A percentile compares a stretch with the other conserved stretches of the same genome.
phyloP scores from a whole-genome alignment of 2,888 invertebrate species.

The Amblyjoppa proteus region DNA sequence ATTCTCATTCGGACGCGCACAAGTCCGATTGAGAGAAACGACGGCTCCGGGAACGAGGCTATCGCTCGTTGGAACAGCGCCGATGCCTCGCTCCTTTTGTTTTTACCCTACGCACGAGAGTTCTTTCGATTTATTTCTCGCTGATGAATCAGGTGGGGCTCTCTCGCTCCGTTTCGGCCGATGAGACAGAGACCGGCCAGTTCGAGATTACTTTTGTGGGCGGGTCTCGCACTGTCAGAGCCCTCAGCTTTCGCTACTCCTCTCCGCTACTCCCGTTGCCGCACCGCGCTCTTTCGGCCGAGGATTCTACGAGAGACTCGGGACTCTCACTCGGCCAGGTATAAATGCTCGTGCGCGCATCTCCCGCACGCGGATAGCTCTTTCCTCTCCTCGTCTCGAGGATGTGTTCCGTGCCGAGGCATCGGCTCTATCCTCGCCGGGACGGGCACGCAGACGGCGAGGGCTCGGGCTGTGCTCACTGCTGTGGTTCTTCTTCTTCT shows the following conservation, averaged over 20 bases:
- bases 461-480: constrained; percentile 52
- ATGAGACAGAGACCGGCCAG: constrained; percentile 66
- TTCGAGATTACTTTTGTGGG: constrained; percentile 85
- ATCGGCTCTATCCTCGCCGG: constrained; percentile 56
- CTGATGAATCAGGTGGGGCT: constrained; percentile 84
- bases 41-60: constrained; percentile 31
- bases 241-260: constrained; percentile 72
- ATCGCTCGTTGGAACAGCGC: constrained; percentile 25
- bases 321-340: constrained; percentile 66
- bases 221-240: constrained; percentile 84
- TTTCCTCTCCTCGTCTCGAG: constrained; percentile 48
- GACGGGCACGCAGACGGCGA: constrained; percentile 67
- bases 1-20: constrained; percentile 34
- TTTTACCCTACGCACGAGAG: constrained; percentile 60
- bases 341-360: constrained; percentile 71
- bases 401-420: constrained; percentile 40
- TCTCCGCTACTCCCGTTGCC: constrained; percentile 63
- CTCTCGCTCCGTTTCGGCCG: constrained; percentile 64
- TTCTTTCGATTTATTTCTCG: constrained; percentile 81
- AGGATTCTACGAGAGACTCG: constrained; percentile 47
- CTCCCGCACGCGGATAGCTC: constrained; percentile 44
- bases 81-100: constrained; percentile 39
- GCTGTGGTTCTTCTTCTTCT: constrained; percentile 60
- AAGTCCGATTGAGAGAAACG: constrained; percentile 62
- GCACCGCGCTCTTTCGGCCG: constrained; percentile 9